Base-by-base conservation (phyloP, 2,797 vertebrate species). In the Varecia variegata region DNA sequence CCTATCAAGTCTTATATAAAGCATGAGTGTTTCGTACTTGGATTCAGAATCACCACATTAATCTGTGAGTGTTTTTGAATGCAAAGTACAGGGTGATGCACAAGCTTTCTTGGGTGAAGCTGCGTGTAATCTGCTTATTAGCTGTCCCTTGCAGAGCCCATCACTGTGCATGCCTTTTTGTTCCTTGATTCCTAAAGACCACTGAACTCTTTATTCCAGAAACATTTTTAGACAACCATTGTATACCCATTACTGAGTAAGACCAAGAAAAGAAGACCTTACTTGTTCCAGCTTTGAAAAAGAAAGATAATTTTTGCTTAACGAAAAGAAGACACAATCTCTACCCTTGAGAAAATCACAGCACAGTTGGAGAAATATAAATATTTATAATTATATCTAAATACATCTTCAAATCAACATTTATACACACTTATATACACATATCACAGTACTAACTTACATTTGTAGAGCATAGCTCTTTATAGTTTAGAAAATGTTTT, bases 361-460 rank as follows among this genome's bases (percentile, higher is more conserved):
- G 85, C 76, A 95, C 71, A 94, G 60, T 95, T 95, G 85, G 88
- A 23, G 43, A 95, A 76, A 92, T 90, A 96, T 68, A 90, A 92
- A 92, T 96, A 97, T 93, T 96, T 95, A 94, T 93, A 93, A 96
- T 93, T 93, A 87, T 94, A 85, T 95, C n/a, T 92, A 96, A 94
- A 92, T 93, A 67, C n/a, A 71, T 89, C 77, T 94, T 91, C 77
- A 95, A 93, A 81, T 85, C 58, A 92, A 94, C 58, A 85, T 89
- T 70, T 92, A 86, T 77, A 87, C 27, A 94, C 35, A 94, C 45
- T 80, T 67, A 58, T 56, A 82, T 5, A 94, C 68, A 67, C 23
- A 84, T 81, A 80, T 80, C 13, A 32, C 65, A 87, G 77, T 50
- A 88, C 62, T 90, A 91, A 93, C 27, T 95, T 90, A 47, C 25